Percentiles rank a stretch among this genome's conserved stretches.
These are phyloP conservation scores for Lasius fuliginosus DNA, from an alignment of 2,888 invertebrate species.

Conservation along the genomic window DNA sequence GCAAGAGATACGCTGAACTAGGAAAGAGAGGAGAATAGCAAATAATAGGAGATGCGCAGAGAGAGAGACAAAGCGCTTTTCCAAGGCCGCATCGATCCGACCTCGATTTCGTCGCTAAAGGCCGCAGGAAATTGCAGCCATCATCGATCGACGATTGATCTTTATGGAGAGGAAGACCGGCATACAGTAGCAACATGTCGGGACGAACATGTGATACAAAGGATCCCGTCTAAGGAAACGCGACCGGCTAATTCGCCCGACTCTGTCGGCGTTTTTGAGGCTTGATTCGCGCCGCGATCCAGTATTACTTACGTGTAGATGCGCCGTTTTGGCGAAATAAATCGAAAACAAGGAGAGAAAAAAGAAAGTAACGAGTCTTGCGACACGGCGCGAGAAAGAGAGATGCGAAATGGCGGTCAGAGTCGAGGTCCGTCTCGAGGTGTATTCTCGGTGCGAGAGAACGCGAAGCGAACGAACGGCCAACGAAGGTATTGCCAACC, in stretches of 20 bases:
- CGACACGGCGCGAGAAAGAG: constrained; percentile 57
- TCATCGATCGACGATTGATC: background rate
- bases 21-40: background rate
- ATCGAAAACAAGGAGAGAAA: constrained; percentile 63
- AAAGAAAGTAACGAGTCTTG: constrained; percentile 58
- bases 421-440: constrained; percentile 62
- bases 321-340: constrained; percentile 71
- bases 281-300: background rate
- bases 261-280: background rate
- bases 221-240: background rate
- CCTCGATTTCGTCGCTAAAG: background rate
- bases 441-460: constrained; percentile 56
- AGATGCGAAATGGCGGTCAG: constrained; percentile 73
- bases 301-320: constrained; percentile 66
- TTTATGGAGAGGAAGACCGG: constrained; percentile 66
- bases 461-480: background rate
- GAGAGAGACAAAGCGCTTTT: background rate
- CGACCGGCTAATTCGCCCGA: background rate
- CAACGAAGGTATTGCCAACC: constrained; percentile 13
- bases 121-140: background rate
- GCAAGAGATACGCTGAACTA: background rate
- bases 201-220: constrained; percentile 29
- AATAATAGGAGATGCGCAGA: background rate
- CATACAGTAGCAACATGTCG: constrained; percentile 50
- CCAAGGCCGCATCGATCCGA: background rate